These are phyloP conservation scores for Sturnus vulgaris DNA, from an alignment of 2,113 vertebrate species.

Conservation along the genomic window DNA sequence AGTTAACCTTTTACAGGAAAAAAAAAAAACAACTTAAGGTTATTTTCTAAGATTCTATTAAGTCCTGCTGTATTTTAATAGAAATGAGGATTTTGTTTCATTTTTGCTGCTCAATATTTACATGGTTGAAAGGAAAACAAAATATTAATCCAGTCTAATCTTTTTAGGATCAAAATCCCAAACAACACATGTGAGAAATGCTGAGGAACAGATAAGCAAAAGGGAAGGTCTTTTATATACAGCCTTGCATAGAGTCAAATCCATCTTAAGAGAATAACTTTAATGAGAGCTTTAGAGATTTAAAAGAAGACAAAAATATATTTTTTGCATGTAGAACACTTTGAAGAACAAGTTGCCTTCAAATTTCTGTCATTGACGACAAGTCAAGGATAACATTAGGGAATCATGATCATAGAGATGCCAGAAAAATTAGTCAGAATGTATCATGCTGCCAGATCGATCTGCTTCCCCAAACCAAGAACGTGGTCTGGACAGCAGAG, in stretches of 20 bases:
- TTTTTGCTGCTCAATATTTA: slow-evolving; percentile 50
- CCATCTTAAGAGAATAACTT: background rate
- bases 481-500: background rate
- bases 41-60: slow-evolving; percentile 44
- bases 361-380: slow-evolving; percentile 16
- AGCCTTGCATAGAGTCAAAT: background rate
- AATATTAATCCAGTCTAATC: slow-evolving; percentile 54
- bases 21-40: background rate
- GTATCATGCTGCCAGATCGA: slow-evolving; percentile 4
- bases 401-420: slow-evolving; percentile 26
- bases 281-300: slow-evolving; percentile 12
- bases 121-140: slow-evolving; percentile 54
- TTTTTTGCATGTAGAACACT: slow-evolving; percentile 1
- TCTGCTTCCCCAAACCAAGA: slow-evolving; percentile 36
- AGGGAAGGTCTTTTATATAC: background rate
- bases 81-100: slow-evolving; percentile 36
- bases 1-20: slow-evolving; percentile 20
- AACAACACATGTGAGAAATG: slow-evolving; percentile 14
- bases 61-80: slow-evolving; percentile 40
- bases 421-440: slow-evolving; percentile 56
- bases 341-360: slow-evolving; percentile 39
- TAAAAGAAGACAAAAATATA: background rate
- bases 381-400: slow-evolving; percentile 41
- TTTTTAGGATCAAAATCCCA: slow-evolving; percentile 42
- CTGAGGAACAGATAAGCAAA: slow-evolving; percentile 15